Evolutionary conservation across 2,797 vertebrate species (phyloP).

Genomic region (Danio tinwini): DNA sequence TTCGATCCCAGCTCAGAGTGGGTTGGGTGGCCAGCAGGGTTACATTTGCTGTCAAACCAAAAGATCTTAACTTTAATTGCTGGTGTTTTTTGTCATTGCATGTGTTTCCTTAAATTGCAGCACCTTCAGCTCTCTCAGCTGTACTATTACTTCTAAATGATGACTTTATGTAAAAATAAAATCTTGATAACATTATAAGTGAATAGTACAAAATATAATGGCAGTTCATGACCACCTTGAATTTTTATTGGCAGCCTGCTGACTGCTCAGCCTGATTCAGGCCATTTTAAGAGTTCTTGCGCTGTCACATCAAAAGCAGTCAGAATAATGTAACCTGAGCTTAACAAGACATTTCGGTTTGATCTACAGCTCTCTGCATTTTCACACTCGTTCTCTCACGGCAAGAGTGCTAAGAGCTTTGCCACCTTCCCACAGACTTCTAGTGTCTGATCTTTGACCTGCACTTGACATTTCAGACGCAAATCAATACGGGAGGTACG

Average conservation of each 20-base stretch:
- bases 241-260: conserved; percentile 36
- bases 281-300: conserved; percentile 37
- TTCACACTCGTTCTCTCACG: conserved; percentile 23
- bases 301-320: conserved; percentile 45
- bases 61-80: too few relatives aligned
- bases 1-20: too few relatives aligned
- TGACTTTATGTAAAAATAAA: too few relatives aligned
- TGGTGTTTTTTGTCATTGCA: too few relatives aligned
- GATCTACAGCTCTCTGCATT: conserved; percentile 33
- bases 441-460: conserved; percentile 47
- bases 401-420: conserved; percentile 46
- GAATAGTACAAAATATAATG: too few relatives aligned
- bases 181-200: too few relatives aligned
- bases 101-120: too few relatives aligned
- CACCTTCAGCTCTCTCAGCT: too few relatives aligned
- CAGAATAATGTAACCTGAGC: conserved; percentile 46
- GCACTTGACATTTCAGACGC: conserved; percentile 77
- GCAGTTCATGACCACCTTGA: too few relatives aligned
- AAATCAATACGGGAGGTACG: conserved; percentile 91
- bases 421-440: conserved; percentile 48
- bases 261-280: conserved; percentile 18
- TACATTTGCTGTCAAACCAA: too few relatives aligned
- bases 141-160: too few relatives aligned
- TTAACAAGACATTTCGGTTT: conserved; percentile 42
- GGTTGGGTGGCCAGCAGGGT: too few relatives aligned